phyloP scores from a whole-genome alignment of 2,888 invertebrate genomes.

The Meghimatium bilineatum region DNA sequence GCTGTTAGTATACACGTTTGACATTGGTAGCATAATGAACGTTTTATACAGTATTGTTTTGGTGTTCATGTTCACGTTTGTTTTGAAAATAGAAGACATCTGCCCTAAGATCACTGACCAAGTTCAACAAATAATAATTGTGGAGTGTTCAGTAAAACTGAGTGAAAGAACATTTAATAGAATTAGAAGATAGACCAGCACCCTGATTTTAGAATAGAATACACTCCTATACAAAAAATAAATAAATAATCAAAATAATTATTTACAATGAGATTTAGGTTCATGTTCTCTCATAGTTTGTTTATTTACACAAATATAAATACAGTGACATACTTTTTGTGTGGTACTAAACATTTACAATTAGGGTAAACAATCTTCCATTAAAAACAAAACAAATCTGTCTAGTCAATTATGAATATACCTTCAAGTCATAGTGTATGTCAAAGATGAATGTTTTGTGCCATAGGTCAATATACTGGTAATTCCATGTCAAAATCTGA shows the following conservation, averaged over 20 bases:
- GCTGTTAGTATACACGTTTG: too few species aligned
- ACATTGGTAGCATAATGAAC: too few species aligned
- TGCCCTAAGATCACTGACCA: too few species aligned
- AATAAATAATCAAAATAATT: background rate
- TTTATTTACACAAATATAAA: background rate
- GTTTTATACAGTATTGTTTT: too few species aligned
- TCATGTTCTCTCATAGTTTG: background rate
- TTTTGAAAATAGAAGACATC: too few species aligned
- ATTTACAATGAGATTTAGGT: background rate
- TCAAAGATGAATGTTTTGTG: background rate
- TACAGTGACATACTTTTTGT: background rate
- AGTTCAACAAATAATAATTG: too few species aligned
- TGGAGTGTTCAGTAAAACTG: too few species aligned
- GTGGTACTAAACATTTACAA: background rate
- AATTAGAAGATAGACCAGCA: too few species aligned
- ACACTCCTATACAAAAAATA: background rate
- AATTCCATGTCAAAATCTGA: background rate
- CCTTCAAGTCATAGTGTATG: background rate
- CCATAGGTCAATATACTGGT: background rate
- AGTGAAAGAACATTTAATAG: too few species aligned
- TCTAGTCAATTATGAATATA: background rate
- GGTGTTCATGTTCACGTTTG: too few species aligned
- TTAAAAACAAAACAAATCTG: background rate
- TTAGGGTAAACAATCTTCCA: background rate
- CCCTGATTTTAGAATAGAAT: background rate